Base-by-base conservation (phyloP, 2,797 vertebrate genomes). In the Halcyon smyrnensis region DNA sequence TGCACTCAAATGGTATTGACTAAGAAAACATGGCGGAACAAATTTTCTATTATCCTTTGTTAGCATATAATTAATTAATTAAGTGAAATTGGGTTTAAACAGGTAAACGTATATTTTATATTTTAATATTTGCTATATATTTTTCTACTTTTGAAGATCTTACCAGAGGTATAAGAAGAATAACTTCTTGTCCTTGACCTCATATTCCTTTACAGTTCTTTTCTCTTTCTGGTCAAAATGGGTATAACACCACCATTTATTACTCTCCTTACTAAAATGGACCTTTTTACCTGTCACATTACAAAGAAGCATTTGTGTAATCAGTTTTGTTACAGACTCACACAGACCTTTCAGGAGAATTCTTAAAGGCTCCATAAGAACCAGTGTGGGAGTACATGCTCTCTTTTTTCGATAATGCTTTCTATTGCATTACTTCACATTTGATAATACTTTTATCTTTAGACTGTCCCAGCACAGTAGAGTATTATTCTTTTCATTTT, bases 361-460 rank as follows among this genome's bases (percentile, higher is more conserved):
- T 74, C 70, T 46, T 9, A 43, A 28, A 60, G 45, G 64, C 56
- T 89, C 46, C 48, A 2, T 41, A 75, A 67, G 73, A 79, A 2
- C 17, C 39, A 69, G 7, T 5, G 37, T 20, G 24, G 50, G 17
- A 10, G 34, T 64, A 89, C 75, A 64, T 36, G 39, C 37, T 89
- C 34, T 76, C 46, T 77, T 82, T 53, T 86, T 59, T 46, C 12
- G n/a, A 2, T 64, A 70, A 46, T 20, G 27, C 9, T 57, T 89
- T 85, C 56, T 92, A 65, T 85, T 64, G 18, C 39, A 36, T n/a
- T 71, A 37, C 37, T 57, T 89, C 68, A 54, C 45, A 46, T 91
- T 90, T 51, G 6, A 64, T 92, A 64, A 74, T 91, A 50, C 16
- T 80, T 83, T 76, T 89, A 45, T 87, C 64, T 92, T 91, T 82